Base-by-base conservation (phyloP, 2,113 vertebrate species). In the Pangasianodon hypophthalmus region DNA sequence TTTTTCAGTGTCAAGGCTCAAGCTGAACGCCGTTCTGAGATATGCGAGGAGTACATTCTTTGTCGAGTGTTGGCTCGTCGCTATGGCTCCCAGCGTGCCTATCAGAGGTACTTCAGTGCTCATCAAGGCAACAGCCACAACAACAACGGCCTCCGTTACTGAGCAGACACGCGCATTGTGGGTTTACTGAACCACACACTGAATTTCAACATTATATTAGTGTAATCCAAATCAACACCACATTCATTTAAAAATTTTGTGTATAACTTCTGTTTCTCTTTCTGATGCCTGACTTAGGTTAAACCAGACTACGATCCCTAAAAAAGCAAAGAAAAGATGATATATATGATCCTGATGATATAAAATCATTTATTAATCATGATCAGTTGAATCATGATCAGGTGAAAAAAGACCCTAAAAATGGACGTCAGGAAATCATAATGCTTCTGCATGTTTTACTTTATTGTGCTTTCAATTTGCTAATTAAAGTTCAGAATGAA, bases 11-110 rank as follows among this genome's bases (percentile, higher is more conserved):
- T 95, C 10, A 99, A 98, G 95, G 91, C 95, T 0, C 90, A 86
- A 1, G 91, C 94, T 0, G 98, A 99, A 95, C 84, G 87, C 7
- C 96, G 95, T 32, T 94, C 97, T 3, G 98, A 99, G 95, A 95
- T 91, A 69, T 99, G 98, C 0, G 98, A 99, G 88, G 96, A 98
- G 90, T 97, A 94, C 92, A 93, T 91, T 4, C 97, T 96, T 0
- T 99, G 98, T 0, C 97, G 97, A 44, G 86, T 84, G 73, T 97
- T 96, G 0, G 97, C 98, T 8, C 88, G 88, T 14, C 90, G 58
- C 89, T 89, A 96, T 0, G 98, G 98, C 14, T 96, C 94, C 50
- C 89, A 93, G 1, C 92, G 95, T 67, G 98, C 98, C 92, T 98
- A 97, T 90, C 96, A 94, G 71, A 96, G 93, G 90, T 98, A 95